Base-by-base conservation (phyloP, 2,888 invertebrate genomes). In the Eupithecia subfuscata region DNA sequence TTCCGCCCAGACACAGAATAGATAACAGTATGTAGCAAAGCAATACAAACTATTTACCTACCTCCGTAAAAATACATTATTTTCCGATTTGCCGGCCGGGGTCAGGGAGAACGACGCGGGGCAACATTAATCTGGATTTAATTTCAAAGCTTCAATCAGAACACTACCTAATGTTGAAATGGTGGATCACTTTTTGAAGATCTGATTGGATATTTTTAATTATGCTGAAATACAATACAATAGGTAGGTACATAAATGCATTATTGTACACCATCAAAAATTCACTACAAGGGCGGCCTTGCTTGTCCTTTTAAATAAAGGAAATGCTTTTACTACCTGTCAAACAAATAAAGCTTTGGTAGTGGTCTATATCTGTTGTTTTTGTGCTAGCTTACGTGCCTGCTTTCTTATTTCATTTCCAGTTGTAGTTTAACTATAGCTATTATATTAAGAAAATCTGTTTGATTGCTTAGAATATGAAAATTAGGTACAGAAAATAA, bases 61-160 rank as follows among this genome's bases (percentile, higher is more conserved):
- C 40, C 69, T 72, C 68, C 52, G 56, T 75, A 75, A 75, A 75
- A 75, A 72, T 65, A 75, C 75, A 73, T 75, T 75, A 75, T 75
- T 75, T 75, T 37, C 70, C 22, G 45, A 70, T 60, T n/a, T 56
- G 25, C 70, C 70, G 69, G 69, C 56, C 22, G 5, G 75, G 7
- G 40, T 45, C 5, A 25, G 16, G 43, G 16, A 40, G 14, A n/a
- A 67, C 22, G 7, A 11, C 6, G 8, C 9, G 67, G 67, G 34
- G 11, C 18, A 11, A 65, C 11, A 34, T 64, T 18, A 0, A 34
- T 64, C 5, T 30, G 14, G 14, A 30, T 2, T 34, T 34, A 6
- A 16, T 25, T 30, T 12, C 30, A 30, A 6, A 37, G 16, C 14
- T 37, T 64, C 18, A 30, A 18, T 34, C 25, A 64, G 45, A 48